Evolutionary conservation across 2,888 invertebrate species (phyloP), one percentile per base, ranked within the genome.

Genomic region (Julus scandinavius): DNA sequence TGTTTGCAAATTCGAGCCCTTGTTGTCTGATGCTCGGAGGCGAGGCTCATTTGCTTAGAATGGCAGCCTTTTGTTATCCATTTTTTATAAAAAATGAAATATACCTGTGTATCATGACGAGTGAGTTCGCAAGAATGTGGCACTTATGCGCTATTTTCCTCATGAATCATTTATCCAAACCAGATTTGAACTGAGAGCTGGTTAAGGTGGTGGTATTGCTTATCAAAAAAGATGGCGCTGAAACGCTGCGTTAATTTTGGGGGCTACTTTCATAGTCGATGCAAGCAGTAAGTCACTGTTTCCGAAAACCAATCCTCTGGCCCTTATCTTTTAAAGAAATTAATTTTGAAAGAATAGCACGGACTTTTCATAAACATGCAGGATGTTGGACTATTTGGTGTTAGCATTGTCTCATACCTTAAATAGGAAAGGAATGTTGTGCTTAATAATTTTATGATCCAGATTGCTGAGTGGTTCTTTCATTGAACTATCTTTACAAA

Each of bases 31-130:
- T 13, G 38, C 80, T 80, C 38, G 80, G 29, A 80, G 80, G 80
- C 80, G 80, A 80, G 80, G 80, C 80, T 80, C 80, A 80, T 80
- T 80, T 80, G 80, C 80, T 80, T 80, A 80, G 80, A 80, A 80
- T 80, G 80, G 80, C 38, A 13, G 80, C 13, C 80, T 80, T 80
- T 80, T 80, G 80, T 80, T 80, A 80, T 80, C 80, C 38, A 29
- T 72, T 80, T 80, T 40, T 80, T 15, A 80, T 15, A 38, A 38
- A 80, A 40, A 38, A 80, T 2, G 15, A 13, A 40, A 38, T 80
- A 80, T 2, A 80, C 80, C 80, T 2, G 13, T 38, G 38, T 80
- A 80, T 80, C 80, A 80, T 80, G 80, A 80, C 80, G 80, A 80
- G 80, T 13, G 38, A 63, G 63, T 63, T 63, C 1, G 20, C 63